phyloP scores from a whole-genome alignment of 2,797 vertebrate species.

The Coluber constrictor region DNA sequence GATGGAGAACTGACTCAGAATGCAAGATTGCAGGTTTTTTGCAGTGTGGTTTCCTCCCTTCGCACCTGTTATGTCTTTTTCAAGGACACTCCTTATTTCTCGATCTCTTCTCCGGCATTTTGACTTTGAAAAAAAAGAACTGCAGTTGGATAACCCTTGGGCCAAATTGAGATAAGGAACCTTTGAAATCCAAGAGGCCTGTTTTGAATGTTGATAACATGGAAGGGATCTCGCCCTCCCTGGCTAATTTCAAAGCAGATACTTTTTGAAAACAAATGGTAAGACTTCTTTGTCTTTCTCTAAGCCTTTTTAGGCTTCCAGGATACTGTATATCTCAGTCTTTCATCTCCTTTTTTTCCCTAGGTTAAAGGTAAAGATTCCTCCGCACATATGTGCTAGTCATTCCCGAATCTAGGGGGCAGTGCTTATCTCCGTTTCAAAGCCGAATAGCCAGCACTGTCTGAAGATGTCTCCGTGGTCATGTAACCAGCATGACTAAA shows the following conservation, averaged over 20 bases:
- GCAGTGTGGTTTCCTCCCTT: background rate
- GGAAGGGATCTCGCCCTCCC: background rate
- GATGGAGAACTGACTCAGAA: background rate
- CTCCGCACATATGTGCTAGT: too few species aligned
- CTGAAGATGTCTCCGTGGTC: too few species aligned
- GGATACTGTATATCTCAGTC: background rate
- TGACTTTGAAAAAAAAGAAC: background rate
- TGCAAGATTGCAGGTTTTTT: background rate
- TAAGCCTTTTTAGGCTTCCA: background rate
- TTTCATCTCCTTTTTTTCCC: background rate
- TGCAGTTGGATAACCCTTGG: background rate
- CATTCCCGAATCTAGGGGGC: too few species aligned
- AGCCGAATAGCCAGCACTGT: too few species aligned
- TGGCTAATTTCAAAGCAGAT: background rate
- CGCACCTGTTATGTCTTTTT: background rate
- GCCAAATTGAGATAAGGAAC: background rate
- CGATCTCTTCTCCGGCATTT: background rate
- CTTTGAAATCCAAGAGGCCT: background rate
- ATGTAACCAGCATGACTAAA: too few species aligned
- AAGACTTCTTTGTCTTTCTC: background rate
- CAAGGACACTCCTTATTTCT: background rate
- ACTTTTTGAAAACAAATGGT: background rate
- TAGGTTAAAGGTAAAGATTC: too few species aligned
- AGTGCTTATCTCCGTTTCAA: too few species aligned
- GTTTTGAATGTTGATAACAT: background rate